A percentile compares a stretch with the other conserved stretches of the same genome.
These are phyloP conservation scores for Lagorchestes hirsutus DNA, from an alignment of 2,797 vertebrate species.

Conservation along the genomic window DNA sequence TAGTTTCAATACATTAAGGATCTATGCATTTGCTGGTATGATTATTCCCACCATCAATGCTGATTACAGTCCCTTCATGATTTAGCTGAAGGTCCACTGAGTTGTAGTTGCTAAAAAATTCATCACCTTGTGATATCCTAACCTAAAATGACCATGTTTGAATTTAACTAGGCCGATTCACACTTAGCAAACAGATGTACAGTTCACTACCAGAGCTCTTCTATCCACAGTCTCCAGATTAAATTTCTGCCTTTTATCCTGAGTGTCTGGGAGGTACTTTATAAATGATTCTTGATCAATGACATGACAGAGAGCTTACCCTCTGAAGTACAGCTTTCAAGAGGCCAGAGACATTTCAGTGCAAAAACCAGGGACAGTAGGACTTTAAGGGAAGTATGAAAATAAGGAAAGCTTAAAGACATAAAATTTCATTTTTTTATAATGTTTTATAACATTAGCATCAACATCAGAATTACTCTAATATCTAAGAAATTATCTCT, in stretches of 20 bases:
- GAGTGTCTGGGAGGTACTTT: neutral
- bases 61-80: neutral
- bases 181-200: neutral
- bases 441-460: neutral
- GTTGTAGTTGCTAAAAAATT: neutral
- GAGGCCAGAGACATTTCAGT: neutral
- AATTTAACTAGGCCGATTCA: neutral
- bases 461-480: neutral
- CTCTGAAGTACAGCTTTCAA: neutral
- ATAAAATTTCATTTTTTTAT: neutral
- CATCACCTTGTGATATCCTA: neutral
- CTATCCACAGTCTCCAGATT: neutral
- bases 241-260: neutral
- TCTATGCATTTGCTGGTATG: neutral
- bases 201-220: neutral
- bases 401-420: neutral
- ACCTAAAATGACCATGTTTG: neutral
- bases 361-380: neutral
- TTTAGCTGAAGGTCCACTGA: neutral
- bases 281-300: neutral
- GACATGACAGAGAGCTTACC: neutral
- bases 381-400: neutral
- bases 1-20: neutral
- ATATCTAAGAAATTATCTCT: neutral
- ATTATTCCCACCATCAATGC: neutral